Evolutionary conservation across 1,140 invertebrate genomes (phyloP).

Genomic region (Diplogasteroides magnus): DNA sequence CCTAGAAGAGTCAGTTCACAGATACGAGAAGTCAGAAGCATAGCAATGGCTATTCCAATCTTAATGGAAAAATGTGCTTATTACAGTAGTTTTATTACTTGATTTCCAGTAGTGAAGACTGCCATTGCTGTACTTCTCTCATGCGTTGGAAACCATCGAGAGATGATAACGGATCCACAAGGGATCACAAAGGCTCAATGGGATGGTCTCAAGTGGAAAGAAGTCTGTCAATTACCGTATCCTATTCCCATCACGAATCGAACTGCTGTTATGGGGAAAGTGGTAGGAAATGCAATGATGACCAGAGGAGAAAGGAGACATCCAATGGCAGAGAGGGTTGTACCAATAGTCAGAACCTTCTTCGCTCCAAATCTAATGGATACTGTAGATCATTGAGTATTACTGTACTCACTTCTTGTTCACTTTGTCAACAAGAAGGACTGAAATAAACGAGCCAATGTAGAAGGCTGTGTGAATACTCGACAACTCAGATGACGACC

Average conservation of each 20-base stretch:
- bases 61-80: background rate
- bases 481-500: constrained; percentile 15
- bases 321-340: constrained; percentile 17
- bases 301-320: constrained; percentile 17
- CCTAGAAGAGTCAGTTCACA: constrained; percentile 22
- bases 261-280: constrained; percentile 1
- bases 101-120: constrained; percentile 32
- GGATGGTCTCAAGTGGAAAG: background rate
- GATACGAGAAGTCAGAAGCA: constrained; percentile 25
- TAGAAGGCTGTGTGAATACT: constrained; percentile 27
- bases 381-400: no score
- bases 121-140: constrained; percentile 32
- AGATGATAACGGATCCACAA: constrained; percentile 26
- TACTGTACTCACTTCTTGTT: constrained; percentile 24
- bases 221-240: constrained; percentile 3
- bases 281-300: constrained; percentile 8
- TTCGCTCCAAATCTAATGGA: constrained; percentile 22
- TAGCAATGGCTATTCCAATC: constrained; percentile 23
- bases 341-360: constrained; percentile 13
- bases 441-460: constrained; percentile 20
- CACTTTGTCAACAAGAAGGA: constrained; percentile 13
- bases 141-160: constrained; percentile 26
- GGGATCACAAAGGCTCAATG: constrained; percentile 25
- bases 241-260: constrained; percentile 28
- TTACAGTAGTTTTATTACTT: background rate